Evolutionary conservation across 2,888 invertebrate genomes (phyloP), one percentile per base, ranked within the genome.

Genomic region (Drosophila anceps): DNA sequence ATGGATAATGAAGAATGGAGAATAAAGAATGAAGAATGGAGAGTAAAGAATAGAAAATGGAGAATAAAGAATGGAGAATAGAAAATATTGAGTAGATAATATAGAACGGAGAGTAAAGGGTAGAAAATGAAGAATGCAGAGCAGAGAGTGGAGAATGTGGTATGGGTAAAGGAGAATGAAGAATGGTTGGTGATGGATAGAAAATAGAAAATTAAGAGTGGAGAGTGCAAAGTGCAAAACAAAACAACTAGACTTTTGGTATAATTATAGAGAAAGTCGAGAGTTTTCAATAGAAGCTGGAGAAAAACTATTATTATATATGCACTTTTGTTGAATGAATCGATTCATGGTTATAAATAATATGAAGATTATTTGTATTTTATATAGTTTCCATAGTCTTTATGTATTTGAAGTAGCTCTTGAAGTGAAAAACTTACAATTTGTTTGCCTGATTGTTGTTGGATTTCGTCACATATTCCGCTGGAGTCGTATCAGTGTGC

Each of bases 401-500:
- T 24, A 4, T 10, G 5, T 24, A n/a, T n/a, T n/a, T 37, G 24
- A 15, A 35, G 24, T 53, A 37, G 20, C 53, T 53, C 24, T 53
- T 37, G 53, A 24, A 20, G 33, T 18, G 12, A 29, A 18, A 29
- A 48, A 12, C 48, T n/a, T 50, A 1, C 20, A 33, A 50, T 50
- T 50, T 50, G 50, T 50, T 50, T 33, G 33, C 18, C 4, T 18
- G 50, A 31, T 31, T 31, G 12, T 18, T 29, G n/a, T 18, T 7
- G 7, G 48, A 64, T 58, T 75, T 58, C 15, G 24, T 48, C 54
- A 53, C 44, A n/a, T 51, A 15, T 57, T 53, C n/a, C 15, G 20
- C 44, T 0, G 44, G 18, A 13, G 12, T 0, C 33, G 50, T 41
- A 53, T 41, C 79, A 77, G 44, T 69, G 79, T 79, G 62, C 65